phyloP scores from a whole-genome alignment of 1,140 invertebrate species.

The Babylonia areolata region DNA sequence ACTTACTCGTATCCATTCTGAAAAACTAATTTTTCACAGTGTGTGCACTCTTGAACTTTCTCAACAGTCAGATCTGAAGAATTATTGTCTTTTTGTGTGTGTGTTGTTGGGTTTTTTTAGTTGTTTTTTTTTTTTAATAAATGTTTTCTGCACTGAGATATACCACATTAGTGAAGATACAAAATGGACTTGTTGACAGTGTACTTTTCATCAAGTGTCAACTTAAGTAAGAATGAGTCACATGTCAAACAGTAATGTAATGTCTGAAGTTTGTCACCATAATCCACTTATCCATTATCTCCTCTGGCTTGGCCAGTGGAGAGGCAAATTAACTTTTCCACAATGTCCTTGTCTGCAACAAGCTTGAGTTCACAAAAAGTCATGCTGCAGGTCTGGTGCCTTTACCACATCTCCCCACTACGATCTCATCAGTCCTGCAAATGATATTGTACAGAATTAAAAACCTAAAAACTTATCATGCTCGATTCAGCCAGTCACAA shows the following conservation, averaged over 20 bases:
- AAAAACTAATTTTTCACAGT: not conserved
- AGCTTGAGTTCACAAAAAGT: not conserved
- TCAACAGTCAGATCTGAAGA: not conserved
- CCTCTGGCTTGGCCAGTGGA: not conserved
- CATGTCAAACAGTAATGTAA: not conserved
- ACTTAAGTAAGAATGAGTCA: not conserved
- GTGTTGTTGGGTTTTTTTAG: no score
- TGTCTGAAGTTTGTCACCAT: not conserved
- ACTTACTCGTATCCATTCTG: conserved; percentile 70
- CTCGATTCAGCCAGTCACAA: no score
- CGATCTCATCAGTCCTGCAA: conserved; percentile 14
- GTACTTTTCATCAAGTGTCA: not conserved
- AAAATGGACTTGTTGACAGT: not conserved
- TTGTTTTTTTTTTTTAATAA: no score
- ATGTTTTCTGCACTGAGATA: not conserved
- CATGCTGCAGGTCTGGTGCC: not conserved
- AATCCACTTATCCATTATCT: not conserved
- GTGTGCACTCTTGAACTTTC: not conserved
- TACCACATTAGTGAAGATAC: not conserved
- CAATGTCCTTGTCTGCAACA: not conserved
- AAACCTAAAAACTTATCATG: no score
- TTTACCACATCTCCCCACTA: not conserved
- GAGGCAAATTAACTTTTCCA: not conserved
- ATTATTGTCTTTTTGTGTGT: not conserved
- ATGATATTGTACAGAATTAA: no score